Evolutionary conservation across 2,888 invertebrate genomes (phyloP), one percentile per base, ranked within the genome.

Genomic region (Cylloceria caligata): DNA sequence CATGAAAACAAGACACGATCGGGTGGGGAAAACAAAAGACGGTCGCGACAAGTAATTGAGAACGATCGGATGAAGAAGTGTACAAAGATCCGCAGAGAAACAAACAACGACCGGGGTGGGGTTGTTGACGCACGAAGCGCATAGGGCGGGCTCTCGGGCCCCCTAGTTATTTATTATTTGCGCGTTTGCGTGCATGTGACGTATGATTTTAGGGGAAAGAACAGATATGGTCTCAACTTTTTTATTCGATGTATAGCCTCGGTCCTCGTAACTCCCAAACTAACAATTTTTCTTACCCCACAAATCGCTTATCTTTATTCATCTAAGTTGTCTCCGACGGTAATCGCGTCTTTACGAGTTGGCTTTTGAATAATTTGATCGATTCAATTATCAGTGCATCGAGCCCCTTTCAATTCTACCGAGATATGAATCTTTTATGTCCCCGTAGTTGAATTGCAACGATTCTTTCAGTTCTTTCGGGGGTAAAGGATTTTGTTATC

Each of bases 361-460:
- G 27, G 13, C 16, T n/a, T n/a, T 30, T n/a, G 30, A 30, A 57
- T 57, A 30, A 57, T 57, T 57, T 9, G 5, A 57, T 30, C 30
- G 30, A 57, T 30, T 57, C 55, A n/a, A 30, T 57, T n/a, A 16
- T 57, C 55, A 57, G 27, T 13, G n/a, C 55, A 16, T n/a, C 19
- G 9, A 57, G n/a, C 27, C 55, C 13, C 5, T 57, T 27, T 30
- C 55, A 27, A 30, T n/a, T 57, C n/a, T 30, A 57, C 49, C 21
- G 11, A 49, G 21, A 49, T 49, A 4, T 30, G 5, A n/a, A 27
- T 57, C 55, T n/a, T 16, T 30, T 16, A 30, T 57, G 16, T 30
- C 55, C 55, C 16, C 55, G 16, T 27, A 30, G 55, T 57, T 13
- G 55, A 55, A 30, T 55, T 4, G n/a, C 55, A 24, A 30, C n/a